These are phyloP conservation scores for Cephalopachus bancanus DNA, from an alignment of 2,797 vertebrate genomes.

Conservation along the genomic window DNA sequence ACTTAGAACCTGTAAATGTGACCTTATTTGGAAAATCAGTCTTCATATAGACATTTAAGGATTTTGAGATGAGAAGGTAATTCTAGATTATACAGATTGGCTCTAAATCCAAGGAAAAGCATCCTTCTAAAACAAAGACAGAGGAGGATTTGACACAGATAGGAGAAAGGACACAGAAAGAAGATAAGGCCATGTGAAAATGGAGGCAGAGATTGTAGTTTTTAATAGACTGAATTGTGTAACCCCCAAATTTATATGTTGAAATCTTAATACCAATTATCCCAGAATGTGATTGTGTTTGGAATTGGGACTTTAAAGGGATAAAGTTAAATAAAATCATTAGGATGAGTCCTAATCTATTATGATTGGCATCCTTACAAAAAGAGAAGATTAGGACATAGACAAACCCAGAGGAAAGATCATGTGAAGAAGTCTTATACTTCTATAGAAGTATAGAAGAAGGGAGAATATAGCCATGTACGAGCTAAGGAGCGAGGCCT, in stretches of 20 bases:
- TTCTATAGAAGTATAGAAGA: no score
- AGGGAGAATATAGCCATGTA: neutral
- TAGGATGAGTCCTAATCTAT: neutral
- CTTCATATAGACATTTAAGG: neutral
- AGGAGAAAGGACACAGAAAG: neutral
- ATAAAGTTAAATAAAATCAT: neutral
- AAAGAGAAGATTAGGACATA: neutral
- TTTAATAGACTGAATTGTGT: neutral
- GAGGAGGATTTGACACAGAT: neutral
- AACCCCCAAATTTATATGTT: neutral
- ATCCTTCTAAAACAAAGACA: neutral
- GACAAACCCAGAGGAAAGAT: neutral
- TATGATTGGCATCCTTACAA: neutral
- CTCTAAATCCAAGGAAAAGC: neutral
- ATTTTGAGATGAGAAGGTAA: neutral
- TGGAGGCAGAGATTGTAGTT: neutral
- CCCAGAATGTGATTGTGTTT: neutral
- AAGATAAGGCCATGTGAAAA: neutral
- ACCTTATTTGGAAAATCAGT: neutral
- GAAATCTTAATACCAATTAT: neutral
- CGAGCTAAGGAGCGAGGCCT: neutral
- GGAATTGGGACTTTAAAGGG: neutral
- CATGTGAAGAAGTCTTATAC: neutral
- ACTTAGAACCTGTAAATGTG: neutral
- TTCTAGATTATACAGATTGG: neutral